These are phyloP conservation scores for Sylvilagus bachmani DNA, from an alignment of 2,113 vertebrate genomes.

Conservation along the genomic window DNA sequence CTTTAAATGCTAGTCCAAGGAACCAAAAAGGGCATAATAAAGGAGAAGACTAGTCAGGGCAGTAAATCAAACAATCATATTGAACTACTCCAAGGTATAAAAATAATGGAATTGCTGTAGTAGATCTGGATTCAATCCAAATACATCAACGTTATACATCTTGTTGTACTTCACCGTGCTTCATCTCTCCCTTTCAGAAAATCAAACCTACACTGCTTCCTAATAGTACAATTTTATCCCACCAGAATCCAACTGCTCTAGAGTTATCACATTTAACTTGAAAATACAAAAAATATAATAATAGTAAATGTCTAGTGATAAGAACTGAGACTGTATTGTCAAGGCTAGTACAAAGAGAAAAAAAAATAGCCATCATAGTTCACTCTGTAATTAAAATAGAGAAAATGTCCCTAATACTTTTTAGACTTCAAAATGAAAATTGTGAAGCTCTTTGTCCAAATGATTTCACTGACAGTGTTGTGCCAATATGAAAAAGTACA, in stretches of 20 bases:
- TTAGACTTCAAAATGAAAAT: slow-evolving; percentile 81
- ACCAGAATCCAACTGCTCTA: not conserved
- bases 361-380: slow-evolving; percentile 67
- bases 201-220: not conserved
- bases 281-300: not conserved
- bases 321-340: slow-evolving; percentile 73
- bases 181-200: slow-evolving; percentile 4
- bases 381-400: slow-evolving; percentile 63
- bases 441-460: not conserved
- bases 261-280: too few species aligned
- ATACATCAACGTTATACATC: not conserved
- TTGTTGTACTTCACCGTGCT: not conserved
- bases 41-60: not conserved
- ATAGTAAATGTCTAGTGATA: slow-evolving; percentile 43
- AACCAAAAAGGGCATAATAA: not conserved
- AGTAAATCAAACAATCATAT: slow-evolving; percentile 44
- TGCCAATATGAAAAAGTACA: not conserved
- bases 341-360: slow-evolving; percentile 63
- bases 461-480: not conserved
- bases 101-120: slow-evolving; percentile 57
- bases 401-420: slow-evolving; percentile 66
- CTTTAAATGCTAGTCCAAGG: not conserved
- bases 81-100: slow-evolving; percentile 23
- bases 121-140: slow-evolving; percentile 37
- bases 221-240: not conserved